phyloP scores from a whole-genome alignment of 2,797 vertebrate genomes.

The Tinamus major region DNA sequence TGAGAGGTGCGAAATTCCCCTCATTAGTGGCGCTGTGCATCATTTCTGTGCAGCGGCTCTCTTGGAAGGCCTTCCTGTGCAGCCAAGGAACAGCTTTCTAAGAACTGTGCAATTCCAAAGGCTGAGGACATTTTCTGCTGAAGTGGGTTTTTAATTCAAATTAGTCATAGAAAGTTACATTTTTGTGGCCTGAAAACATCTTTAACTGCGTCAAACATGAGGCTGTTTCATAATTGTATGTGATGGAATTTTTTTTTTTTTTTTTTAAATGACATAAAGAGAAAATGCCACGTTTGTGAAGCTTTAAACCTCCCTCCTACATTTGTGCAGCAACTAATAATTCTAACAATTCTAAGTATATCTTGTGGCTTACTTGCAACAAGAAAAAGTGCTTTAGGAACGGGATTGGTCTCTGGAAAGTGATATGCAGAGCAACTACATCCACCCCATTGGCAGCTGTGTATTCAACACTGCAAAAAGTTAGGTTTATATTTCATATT shows the following conservation, averaged over 20 bases:
- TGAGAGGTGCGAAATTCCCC: constrained; percentile 44
- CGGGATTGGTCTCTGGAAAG: neutral
- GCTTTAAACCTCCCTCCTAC: constrained; percentile 19
- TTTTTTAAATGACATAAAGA: constrained; percentile 12
- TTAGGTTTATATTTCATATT: neutral
- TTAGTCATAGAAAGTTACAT: constrained; percentile 61
- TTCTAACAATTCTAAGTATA: neutral
- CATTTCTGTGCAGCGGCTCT: neutral
- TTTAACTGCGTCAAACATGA: constrained; percentile 34
- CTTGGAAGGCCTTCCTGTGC: constrained; percentile 27
- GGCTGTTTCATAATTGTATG: constrained; percentile 53
- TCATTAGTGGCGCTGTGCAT: neutral
- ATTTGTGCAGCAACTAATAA: constrained; percentile 30
- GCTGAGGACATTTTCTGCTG: constrained; percentile 1
- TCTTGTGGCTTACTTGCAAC: constrained; percentile 19
- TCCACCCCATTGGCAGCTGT: neutral
- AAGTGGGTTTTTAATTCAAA: constrained; percentile 36
- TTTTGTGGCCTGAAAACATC: constrained; percentile 66
- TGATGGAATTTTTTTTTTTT: neutral
- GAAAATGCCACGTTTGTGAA: constrained; percentile 5
- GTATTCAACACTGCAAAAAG: neutral
- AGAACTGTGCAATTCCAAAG: constrained; percentile 48
- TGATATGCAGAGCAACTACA: neutral
- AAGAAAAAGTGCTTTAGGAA: neutral
- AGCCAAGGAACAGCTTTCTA: constrained; percentile 49